phyloP scores from a whole-genome alignment of 1,140 invertebrate species.

The Mya arenaria region DNA sequence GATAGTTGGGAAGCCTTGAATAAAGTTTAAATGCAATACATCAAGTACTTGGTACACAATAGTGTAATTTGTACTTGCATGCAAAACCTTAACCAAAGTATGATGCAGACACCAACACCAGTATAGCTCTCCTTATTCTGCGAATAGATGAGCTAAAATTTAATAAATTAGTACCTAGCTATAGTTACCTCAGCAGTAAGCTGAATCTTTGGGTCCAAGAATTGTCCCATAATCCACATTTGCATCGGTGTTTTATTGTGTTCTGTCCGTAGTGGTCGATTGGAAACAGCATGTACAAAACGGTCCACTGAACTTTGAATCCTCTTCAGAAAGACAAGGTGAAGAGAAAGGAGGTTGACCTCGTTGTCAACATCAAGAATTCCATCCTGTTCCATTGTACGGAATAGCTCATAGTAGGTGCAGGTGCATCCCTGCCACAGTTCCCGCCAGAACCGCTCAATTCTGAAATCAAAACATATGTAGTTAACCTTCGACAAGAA shows the following conservation, averaged over 20 bases:
- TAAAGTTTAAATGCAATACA: too few relatives aligned
- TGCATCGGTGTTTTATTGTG: conserved; percentile 39
- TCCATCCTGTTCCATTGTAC: conserved; percentile 25
- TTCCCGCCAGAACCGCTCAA: conserved; percentile 31
- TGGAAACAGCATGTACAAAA: conserved; percentile 38
- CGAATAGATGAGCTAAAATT: too few relatives aligned
- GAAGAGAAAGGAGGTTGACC: conserved; percentile 22
- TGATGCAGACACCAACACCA: too few relatives aligned
- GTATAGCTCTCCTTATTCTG: too few relatives aligned
- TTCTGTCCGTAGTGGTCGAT: conserved; percentile 26
- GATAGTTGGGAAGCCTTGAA: too few relatives aligned
- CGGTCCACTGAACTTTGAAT: conserved; percentile 31
- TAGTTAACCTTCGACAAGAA: too few relatives aligned
- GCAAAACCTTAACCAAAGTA: too few relatives aligned
- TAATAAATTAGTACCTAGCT: too few relatives aligned
- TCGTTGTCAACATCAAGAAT: conserved; percentile 44
- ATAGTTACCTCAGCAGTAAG: conserved; percentile 33
- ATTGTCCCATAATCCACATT: conserved; percentile 32
- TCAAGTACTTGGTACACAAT: too few relatives aligned
- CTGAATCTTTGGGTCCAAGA: conserved; percentile 24
- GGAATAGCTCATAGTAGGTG: conserved; percentile 29
- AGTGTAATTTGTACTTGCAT: too few relatives aligned
- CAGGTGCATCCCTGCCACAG: conserved; percentile 8
- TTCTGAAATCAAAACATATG: conserved; percentile 21
- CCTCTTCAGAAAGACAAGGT: conserved; percentile 36